Evolutionary conservation across 2,888 invertebrate genomes (phyloP), one percentile per base, ranked within the genome.

Genomic region (Allolobophora icterica): DNA sequence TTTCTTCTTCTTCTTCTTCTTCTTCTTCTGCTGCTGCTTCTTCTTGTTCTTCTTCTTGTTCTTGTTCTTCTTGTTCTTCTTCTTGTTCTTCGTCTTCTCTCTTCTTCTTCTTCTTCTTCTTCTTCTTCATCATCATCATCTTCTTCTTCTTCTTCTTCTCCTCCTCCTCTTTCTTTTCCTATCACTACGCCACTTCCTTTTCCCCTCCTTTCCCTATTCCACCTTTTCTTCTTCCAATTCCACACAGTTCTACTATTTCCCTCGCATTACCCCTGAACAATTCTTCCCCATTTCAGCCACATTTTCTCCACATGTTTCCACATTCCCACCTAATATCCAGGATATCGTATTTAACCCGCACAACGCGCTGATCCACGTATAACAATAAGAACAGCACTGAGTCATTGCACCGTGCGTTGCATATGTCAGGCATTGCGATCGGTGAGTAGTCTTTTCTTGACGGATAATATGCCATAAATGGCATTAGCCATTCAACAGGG

Each of bases 391-490:
- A 52, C 52, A 24, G 52, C 1, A 52, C 42, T 52, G 52, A 52
- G 52, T 52, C 52, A 52, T 52, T n/a, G 71, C 52, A 24, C n/a
- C 71, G 13, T n/a, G 8, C 71, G n/a, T 1, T 13, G 71, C 71
- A 71, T 71, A 71, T 71, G 71, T n/a, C 71, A 71, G 71, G 5
- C 8, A n/a, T n/a, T n/a, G 71, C 71, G 30, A 71, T 71, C 71
- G 71, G 17, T 1, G n/a, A n/a, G 5, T 19, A 52, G 30, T 71
- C 30, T n/a, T 71, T 71, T 71, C 71, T 71, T 71, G 71, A 71
- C 71, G 71, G 71, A 71, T 71, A 71, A 71, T 71, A 71, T 71
- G 71, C 71, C 71, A 30, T 71, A 71, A 71, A 71, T 71, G 71
- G 17, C 71, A 71, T 71, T 71, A 71, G 71, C 71, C 71, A 71